These are phyloP conservation scores for Acrobasis repandana DNA, from an alignment of 2,888 invertebrate species.

Conservation along the genomic window DNA sequence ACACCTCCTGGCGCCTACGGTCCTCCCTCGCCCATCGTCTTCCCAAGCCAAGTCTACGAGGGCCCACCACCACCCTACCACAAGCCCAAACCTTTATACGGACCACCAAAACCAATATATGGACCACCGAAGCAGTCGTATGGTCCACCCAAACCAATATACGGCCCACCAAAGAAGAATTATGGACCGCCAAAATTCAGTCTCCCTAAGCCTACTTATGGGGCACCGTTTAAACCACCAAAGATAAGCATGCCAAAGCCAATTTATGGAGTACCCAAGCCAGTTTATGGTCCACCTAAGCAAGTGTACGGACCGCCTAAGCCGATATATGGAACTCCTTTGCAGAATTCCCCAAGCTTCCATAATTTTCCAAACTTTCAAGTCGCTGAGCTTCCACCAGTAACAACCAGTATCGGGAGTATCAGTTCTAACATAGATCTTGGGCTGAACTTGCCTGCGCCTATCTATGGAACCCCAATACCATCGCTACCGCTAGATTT, in stretches of 20 bases:
- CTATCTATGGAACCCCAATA: slow-evolving; percentile 70
- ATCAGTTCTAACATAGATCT: slow-evolving; percentile 49
- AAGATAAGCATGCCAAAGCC: slow-evolving; percentile 57
- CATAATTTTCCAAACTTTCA: slow-evolving; percentile 23
- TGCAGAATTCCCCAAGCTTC: slow-evolving; percentile 7
- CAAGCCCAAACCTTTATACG: slow-evolving; percentile 61
- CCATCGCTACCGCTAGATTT: slow-evolving; percentile 56
- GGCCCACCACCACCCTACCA: slow-evolving; percentile 78
- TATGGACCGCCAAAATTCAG: slow-evolving; percentile 55
- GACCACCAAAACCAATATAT: slow-evolving; percentile 61
- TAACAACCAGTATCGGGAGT: slow-evolving; percentile 31
- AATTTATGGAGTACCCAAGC: slow-evolving; percentile 50
- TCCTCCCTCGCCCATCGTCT: slow-evolving; percentile 73
- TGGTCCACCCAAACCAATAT: slow-evolving; percentile 65
- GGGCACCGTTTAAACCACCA: slow-evolving; percentile 61
- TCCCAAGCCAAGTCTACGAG: slow-evolving; percentile 68
- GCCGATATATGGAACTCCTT: slow-evolving; percentile 58
- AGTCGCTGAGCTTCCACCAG: slow-evolving; percentile 28
- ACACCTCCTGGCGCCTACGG: slow-evolving; percentile 73
- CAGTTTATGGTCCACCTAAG: slow-evolving; percentile 72
- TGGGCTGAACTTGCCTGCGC: slow-evolving; percentile 64
- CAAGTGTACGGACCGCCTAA: slow-evolving; percentile 67
- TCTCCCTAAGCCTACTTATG: slow-evolving; percentile 44
- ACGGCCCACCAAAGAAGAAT: slow-evolving; percentile 61
- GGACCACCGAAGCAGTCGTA: slow-evolving; percentile 68